phyloP scores from a whole-genome alignment of 2,888 invertebrate genomes.

The Corythucha ciliata region DNA sequence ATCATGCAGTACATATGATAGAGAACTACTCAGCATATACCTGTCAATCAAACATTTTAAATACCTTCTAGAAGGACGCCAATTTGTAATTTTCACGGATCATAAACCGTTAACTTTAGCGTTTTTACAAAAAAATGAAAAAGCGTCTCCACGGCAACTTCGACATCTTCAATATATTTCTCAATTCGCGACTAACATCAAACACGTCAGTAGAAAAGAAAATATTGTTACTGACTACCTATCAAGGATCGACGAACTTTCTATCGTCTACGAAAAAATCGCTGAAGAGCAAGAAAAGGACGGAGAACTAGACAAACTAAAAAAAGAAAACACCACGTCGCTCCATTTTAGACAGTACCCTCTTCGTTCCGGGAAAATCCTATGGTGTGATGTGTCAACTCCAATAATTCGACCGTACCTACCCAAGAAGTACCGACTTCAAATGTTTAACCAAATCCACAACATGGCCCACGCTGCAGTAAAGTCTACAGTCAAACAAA shows the following conservation, averaged over 20 bases:
- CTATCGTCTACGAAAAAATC: no score
- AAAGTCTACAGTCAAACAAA: constrained; percentile 19
- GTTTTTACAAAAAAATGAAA: constrained; percentile 27
- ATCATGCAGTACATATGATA: constrained; percentile 41
- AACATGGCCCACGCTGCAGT: constrained; percentile 7
- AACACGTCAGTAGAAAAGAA: constrained; percentile 20
- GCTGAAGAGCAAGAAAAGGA: no score
- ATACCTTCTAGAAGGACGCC: constrained; percentile 29
- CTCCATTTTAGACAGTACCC: no score
- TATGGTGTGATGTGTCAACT: constrained; percentile 18
- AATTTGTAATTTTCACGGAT: constrained; percentile 26
- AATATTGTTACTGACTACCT: constrained; percentile 19
- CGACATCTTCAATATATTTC: constrained; percentile 37
- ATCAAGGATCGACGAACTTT: constrained; percentile 14
- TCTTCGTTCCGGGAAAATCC: constrained; percentile 5
- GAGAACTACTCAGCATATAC: constrained; percentile 35
- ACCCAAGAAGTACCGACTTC: constrained; percentile 9
- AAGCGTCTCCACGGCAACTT: constrained; percentile 24
- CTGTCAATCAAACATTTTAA: constrained; percentile 24
- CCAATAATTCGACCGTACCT: constrained; percentile 6
- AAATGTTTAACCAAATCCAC: constrained; percentile 7
- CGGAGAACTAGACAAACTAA: neutral
- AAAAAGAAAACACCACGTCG: neutral
- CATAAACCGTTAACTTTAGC: constrained; percentile 28
- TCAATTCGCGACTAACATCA: constrained; percentile 39